A percentile compares a stretch with the other conserved stretches of the same genome.
These are phyloP conservation scores for Chaetorhynchus papuensis DNA, from an alignment of 2,113 vertebrate species.

Conservation along the genomic window DNA sequence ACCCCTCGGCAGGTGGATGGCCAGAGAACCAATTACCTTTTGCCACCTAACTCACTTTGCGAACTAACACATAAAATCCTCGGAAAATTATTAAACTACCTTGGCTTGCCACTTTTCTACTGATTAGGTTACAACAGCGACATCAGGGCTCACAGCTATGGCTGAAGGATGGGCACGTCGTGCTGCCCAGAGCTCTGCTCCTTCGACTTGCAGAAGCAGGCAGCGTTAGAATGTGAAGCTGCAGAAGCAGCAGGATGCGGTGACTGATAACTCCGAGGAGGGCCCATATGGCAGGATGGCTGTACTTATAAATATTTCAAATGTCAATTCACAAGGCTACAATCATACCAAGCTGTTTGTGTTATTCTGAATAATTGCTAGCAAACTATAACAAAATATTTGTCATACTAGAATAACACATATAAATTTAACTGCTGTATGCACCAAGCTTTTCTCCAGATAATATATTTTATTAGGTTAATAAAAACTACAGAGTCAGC, in stretches of 20 bases:
- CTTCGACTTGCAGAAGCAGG: neutral
- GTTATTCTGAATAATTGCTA: conserved; percentile 64
- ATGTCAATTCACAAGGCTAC: conserved; percentile 64
- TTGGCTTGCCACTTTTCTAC: no score
- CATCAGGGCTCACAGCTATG: neutral
- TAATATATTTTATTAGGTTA: conserved; percentile 46
- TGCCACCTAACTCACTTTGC: no score
- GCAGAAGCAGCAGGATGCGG: neutral
- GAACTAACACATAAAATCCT: no score
- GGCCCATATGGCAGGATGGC: conserved; percentile 60
- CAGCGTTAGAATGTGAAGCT: neutral
- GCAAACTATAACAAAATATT: conserved; percentile 67
- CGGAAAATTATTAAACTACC: no score
- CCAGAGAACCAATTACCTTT: no score
- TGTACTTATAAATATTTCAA: conserved; percentile 76
- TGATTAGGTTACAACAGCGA: no score
- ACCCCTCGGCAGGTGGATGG: no score
- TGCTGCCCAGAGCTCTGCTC: neutral
- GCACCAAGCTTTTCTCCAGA: conserved; percentile 34
- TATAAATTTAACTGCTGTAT: conserved; percentile 57
- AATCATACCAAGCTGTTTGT: conserved; percentile 67
- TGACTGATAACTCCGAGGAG: conserved; percentile 59
- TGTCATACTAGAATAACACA: conserved; percentile 54
- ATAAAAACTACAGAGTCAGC: conserved; percentile 31
- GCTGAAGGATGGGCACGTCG: neutral